Base-by-base conservation (phyloP, 2,797 vertebrate species). In the Gymnothorax reevesii region DNA sequence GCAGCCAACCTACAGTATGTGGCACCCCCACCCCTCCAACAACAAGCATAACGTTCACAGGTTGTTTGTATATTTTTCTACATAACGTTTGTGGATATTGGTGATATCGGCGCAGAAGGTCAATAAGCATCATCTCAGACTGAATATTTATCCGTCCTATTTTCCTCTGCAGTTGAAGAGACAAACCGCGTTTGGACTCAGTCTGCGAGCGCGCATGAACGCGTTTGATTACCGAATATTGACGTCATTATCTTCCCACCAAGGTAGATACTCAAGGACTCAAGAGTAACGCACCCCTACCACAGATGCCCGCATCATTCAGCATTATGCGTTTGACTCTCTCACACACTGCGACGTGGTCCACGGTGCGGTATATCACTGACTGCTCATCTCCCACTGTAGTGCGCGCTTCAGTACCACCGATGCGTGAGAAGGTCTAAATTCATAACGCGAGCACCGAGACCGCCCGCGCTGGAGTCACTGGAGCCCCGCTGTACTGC, bases 261-360 rank as follows among this genome's bases (percentile, higher is more conserved):
- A 4, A 57, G n/a, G 25, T 59, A n/a, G 25, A 83, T 25, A 80
- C 33, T 49, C 52, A 86, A 86, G 79, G 79, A 86, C 79, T 25
- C 79, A 25, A 27, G 4, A 83, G 49, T 33, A 49, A 84, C 42
- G 84, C 25, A 64, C 55, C 83, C 57, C 27, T 2, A 8, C 49
- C 42, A 66, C 52, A 88, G n/a, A 55, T 57, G 83, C 75, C 17
- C 52, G 82, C 33, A 60, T 42, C 57, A n/a, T 71, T 49, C 55
- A 52, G 57, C 62, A 12, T 52, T 54, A 12, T 86, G 12, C 27
- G 49, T 75, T 20, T 49, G 73, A 83, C 27, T 33, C 49, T 25
- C 79, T 33, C 15, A 71, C 60, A 59, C 17, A 83, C 12, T 57
- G 69, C 69, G 69, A 57, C 57, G 62, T 25, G 10, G 17, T 55